Evolutionary conservation across 2,113 vertebrate species (phyloP), one percentile per base, ranked within the genome.

Genomic region (Synodontis membranacea): DNA sequence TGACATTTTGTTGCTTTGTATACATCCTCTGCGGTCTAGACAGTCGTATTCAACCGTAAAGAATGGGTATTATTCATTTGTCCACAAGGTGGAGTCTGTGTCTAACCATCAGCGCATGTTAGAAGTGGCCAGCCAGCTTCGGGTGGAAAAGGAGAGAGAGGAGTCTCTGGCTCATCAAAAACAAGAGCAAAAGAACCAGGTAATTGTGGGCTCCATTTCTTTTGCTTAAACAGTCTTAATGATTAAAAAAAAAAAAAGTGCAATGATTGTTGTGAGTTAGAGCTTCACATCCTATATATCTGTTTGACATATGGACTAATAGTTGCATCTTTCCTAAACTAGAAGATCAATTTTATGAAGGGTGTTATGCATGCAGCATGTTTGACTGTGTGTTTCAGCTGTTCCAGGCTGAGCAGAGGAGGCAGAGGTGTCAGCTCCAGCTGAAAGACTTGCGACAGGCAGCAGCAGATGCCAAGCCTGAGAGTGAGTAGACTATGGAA

Each of bases 111-210:
- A 96, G 86, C 94, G 92, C 89, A 98, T 99, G 97, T 96, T 99
- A 92, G 97, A 99, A 84, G 97, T 97, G 94, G 97, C 97, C 90
- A 95, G 97, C 76, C 97, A 97, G 91, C 96, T 99, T 90, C 95
- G 97, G 44, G 95, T 97, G 86, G 98, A 99, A 91, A 99, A 97
- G 87, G 97, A 99, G 91, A 96, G 96, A 92, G 97, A 98, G 93
- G 97, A 98, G 88, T 95, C 96, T 87, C 93, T 99, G 85, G 93
- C 92, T 86, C 96, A 97, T 80, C 98, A 99, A 94, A 99, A 97
- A 90, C 97, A 98, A 90, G 97, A 99, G 84, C 97, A 99, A 92
- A 99, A 97, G 92, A 97, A 96, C 93, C 98, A 99, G 95, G 98
- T 99, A 96, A 37, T 3, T 5, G 14, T 66, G 3, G 7, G 37